These are phyloP conservation scores for Drosophila ananassae DNA, from an alignment of 1,140 invertebrate species.

Conservation along the genomic window DNA sequence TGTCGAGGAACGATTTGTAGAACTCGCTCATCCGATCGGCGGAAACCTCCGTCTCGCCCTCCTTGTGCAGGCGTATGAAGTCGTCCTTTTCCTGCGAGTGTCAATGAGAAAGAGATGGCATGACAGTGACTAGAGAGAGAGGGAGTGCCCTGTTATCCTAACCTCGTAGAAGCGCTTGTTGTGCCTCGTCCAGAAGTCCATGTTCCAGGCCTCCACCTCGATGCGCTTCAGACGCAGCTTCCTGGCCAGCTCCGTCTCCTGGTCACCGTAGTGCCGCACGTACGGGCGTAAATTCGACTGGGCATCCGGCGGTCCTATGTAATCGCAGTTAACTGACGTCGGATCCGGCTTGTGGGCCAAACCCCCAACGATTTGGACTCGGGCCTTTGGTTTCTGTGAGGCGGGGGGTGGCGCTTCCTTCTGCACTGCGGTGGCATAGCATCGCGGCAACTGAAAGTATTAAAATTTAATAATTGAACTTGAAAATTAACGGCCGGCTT, in stretches of 20 bases:
- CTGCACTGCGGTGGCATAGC: slow-evolving; percentile 38
- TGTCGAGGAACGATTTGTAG: slow-evolving; percentile 92
- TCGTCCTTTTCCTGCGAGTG: slow-evolving; percentile 87
- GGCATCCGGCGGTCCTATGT: slow-evolving; percentile 91
- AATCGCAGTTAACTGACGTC: slow-evolving; percentile 76
- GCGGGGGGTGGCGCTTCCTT: slow-evolving; percentile 14
- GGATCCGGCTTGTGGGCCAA: slow-evolving; percentile 65
- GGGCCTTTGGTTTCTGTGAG: slow-evolving; percentile 10
- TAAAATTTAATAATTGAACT: not conserved
- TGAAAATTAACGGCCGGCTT: not conserved
- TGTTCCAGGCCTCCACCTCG: slow-evolving; percentile 91
- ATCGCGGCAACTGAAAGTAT: slow-evolving; percentile 21
- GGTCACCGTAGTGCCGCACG: slow-evolving; percentile 86
- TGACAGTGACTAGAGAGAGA: not conserved
- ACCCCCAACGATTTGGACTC: slow-evolving; percentile 23
- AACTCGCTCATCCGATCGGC: slow-evolving; percentile 94
- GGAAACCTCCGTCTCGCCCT: slow-evolving; percentile 84
- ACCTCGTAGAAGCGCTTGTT: slow-evolving; percentile 89
- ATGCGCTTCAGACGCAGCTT: slow-evolving; percentile 87
- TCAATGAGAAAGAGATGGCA: slow-evolving; percentile 62
- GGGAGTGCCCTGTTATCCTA: slow-evolving; percentile 16
- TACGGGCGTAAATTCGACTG: slow-evolving; percentile 91
- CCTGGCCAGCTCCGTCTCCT: slow-evolving; percentile 88
- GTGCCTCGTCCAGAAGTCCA: slow-evolving; percentile 91
- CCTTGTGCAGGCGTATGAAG: slow-evolving; percentile 86